A percentile compares a stretch with the other conserved stretches of the same genome.
Conservation (phyloP, 2,797 vertebrate species). For the Gymnothorax reevesii region DNA sequence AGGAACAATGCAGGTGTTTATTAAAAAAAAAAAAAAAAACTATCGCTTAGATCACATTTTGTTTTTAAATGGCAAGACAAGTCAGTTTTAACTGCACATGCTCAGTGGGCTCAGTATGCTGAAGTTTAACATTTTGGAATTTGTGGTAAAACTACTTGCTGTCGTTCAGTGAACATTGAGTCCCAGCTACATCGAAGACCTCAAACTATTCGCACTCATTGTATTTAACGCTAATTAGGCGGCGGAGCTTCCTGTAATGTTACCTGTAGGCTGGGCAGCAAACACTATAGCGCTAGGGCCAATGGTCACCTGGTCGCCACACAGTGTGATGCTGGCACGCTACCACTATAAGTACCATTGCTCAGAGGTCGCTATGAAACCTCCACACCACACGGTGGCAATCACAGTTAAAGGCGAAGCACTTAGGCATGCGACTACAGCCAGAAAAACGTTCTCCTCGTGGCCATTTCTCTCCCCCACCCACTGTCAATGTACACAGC, state of each 20-base stretch:
- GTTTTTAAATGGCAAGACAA: not conserved
- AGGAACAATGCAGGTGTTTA: not conserved
- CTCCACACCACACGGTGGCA: constrained; percentile 1
- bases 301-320: not conserved
- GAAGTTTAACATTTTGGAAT: not conserved
- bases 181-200: constrained; percentile 12
- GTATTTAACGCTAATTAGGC: not conserved
- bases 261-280: not conserved
- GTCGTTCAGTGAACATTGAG: constrained; percentile 6
- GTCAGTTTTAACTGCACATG: constrained; percentile 13
- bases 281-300: not conserved
- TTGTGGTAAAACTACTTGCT: constrained; percentile 4
- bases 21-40: not conserved
- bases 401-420: constrained; percentile 8
- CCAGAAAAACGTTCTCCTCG: not conserved
- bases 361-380: not conserved
- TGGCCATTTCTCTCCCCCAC: not conserved
- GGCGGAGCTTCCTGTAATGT: not conserved
- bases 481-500: constrained; percentile 4
- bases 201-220: not conserved
- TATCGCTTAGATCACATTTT: not conserved
- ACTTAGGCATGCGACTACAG: not conserved
- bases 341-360: not conserved
- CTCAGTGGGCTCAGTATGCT: constrained; percentile 18
- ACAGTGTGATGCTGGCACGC: not conserved